Evolutionary conservation across 2,888 invertebrate species (phyloP).

Genomic region (Ormyrus pomaceus): DNA sequence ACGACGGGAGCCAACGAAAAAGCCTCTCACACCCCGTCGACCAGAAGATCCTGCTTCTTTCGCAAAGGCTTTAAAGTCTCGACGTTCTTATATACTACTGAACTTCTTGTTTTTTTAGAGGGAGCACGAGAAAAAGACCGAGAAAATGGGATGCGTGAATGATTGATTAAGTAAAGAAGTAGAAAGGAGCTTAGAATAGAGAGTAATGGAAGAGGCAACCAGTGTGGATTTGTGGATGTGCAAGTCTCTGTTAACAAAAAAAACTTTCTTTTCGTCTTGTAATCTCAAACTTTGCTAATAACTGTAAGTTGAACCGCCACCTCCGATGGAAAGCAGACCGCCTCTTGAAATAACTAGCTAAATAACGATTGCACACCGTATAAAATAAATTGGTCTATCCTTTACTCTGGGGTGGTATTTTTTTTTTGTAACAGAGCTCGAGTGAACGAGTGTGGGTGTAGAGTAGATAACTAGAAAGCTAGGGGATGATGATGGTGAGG

Average conservation of each 20-base stretch:
- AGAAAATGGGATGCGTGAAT: constrained; percentile 34
- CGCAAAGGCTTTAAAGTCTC: constrained; percentile 29
- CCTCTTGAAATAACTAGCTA: neutral
- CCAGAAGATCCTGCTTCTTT: constrained; percentile 46
- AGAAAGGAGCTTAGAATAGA: constrained; percentile 38
- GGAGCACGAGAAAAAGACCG: constrained; percentile 22
- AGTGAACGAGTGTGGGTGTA: constrained; percentile 5
- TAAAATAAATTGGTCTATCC: no score
- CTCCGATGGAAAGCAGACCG: neutral
- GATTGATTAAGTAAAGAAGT: constrained; percentile 27
- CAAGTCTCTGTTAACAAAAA: constrained; percentile 19
- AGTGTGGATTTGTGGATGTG: neutral
- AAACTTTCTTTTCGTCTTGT: neutral
- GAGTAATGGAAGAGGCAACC: neutral
- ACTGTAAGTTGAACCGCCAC: neutral
- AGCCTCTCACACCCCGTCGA: neutral
- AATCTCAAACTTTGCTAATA: neutral
- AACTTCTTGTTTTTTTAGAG: constrained; percentile 32
- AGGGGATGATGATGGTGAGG: constrained; percentile 20
- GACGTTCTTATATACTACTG: constrained; percentile 43
- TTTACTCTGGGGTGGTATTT: neutral
- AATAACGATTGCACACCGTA: no score
- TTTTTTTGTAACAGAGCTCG: constrained; percentile 26
- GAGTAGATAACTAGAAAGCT: constrained; percentile 7
- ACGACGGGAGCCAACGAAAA: neutral